These are phyloP conservation scores for Phylloscopus trochiloides DNA, from an alignment of 2,113 vertebrate genomes.

Conservation along the genomic window DNA sequence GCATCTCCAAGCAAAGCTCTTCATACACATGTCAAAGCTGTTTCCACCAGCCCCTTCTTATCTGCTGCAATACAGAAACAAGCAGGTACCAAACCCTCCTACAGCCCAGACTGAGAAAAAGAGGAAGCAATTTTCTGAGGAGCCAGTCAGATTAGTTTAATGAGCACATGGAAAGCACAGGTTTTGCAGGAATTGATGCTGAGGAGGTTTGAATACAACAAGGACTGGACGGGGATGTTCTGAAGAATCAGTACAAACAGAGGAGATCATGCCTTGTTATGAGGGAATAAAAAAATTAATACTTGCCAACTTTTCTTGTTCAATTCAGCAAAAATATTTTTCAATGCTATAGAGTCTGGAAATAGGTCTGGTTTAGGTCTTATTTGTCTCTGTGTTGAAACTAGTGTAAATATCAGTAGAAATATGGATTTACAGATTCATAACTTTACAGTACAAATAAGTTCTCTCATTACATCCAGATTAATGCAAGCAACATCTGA, in stretches of 20 bases:
- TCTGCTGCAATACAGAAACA: conserved; percentile 61
- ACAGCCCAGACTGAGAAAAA: conserved; percentile 51
- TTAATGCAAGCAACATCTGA: not conserved
- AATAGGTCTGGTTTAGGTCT: conserved; percentile 63
- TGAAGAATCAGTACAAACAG: conserved; percentile 64
- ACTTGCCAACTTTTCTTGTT: conserved; percentile 86
- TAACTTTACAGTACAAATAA: not conserved
- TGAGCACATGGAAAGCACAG: conserved; percentile 41
- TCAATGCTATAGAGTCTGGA: conserved; percentile 63
- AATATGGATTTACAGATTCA: conserved; percentile 55
- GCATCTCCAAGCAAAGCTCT: conserved; percentile 80
- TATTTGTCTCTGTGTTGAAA: conserved; percentile 67
- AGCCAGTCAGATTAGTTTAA: conserved; percentile 68
- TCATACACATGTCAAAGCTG: conserved; percentile 60
- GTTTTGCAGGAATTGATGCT: conserved; percentile 58
- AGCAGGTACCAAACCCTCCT: conserved; percentile 61
- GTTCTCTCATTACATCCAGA: not conserved
- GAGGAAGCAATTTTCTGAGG: conserved; percentile 59
- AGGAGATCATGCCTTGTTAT: conserved; percentile 81
- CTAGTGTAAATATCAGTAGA: conserved; percentile 65
- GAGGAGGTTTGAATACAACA: conserved; percentile 36
- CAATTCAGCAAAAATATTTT: conserved; percentile 73
- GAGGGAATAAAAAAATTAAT: conserved; percentile 69
- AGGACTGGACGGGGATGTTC: not conserved
- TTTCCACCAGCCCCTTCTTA: conserved; percentile 62